Evolutionary conservation across 2,797 vertebrate species (phyloP).

Genomic region (Microchirus variegatus): DNA sequence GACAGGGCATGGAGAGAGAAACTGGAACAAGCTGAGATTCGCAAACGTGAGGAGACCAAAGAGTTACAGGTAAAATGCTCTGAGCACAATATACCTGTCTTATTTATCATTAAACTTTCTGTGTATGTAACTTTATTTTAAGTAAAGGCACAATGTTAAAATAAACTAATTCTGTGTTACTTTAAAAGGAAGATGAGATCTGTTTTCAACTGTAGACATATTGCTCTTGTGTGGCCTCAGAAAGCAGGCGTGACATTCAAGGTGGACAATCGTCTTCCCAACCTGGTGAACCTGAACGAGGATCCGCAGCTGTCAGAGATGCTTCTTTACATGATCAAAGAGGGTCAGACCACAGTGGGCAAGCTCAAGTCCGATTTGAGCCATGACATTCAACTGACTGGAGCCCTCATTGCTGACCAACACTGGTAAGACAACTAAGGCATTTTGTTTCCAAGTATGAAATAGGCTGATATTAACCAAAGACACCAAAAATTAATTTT

Average conservation of each 20-base stretch:
- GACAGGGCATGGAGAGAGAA: slow-evolving; percentile 92
- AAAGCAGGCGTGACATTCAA: slow-evolving; percentile 93
- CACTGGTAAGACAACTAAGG: slow-evolving; percentile 86
- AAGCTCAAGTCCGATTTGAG: slow-evolving; percentile 81
- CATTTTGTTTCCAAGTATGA: not conserved
- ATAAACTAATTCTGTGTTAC: not conserved
- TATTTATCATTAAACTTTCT: not conserved
- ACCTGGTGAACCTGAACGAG: slow-evolving; percentile 96
- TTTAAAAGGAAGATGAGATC: not conserved
- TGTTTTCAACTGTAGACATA: not conserved
- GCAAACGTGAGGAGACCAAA: slow-evolving; percentile 90
- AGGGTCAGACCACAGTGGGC: slow-evolving; percentile 92
- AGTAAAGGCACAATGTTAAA: not conserved
- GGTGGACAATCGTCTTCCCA: slow-evolving; percentile 93
- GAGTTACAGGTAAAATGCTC: slow-evolving; percentile 86
- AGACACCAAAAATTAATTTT: not conserved
- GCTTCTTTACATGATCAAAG: slow-evolving; percentile 96
- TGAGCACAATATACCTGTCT: not conserved
- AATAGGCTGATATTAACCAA: no score
- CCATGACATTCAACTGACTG: slow-evolving; percentile 92
- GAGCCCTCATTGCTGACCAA: slow-evolving; percentile 91
- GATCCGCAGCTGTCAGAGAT: slow-evolving; percentile 98
- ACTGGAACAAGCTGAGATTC: slow-evolving; percentile 91
- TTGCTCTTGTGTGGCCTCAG: slow-evolving; percentile 67
- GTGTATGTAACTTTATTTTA: no score